Percentiles rank a stretch among this genome's conserved stretches.
phyloP scores from a whole-genome alignment of 2,113 vertebrate genomes.

The Sander vitreus region DNA sequence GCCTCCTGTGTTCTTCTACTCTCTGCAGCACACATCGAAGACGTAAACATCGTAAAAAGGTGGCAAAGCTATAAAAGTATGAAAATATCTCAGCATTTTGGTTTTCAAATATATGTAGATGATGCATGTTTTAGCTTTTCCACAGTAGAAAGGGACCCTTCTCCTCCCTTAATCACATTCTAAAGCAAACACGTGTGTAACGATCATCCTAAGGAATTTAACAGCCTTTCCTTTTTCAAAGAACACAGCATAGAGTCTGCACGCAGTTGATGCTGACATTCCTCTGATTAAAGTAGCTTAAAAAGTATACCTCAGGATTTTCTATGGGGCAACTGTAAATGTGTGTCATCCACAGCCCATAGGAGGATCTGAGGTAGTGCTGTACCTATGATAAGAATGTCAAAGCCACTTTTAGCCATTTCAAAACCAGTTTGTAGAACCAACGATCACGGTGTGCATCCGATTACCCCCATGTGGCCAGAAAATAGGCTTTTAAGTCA shows the following conservation, averaged over 20 bases:
- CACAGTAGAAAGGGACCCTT: conserved; percentile 64
- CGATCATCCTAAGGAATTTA: conserved; percentile 34
- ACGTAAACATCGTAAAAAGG: conserved; percentile 79
- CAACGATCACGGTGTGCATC: conserved; percentile 27
- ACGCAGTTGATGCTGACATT: conserved; percentile 51
- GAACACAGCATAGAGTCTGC: conserved; percentile 70
- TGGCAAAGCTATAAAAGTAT: conserved; percentile 73
- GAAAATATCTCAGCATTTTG: conserved; percentile 77
- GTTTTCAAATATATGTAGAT: conserved; percentile 67
- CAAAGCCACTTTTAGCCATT: conserved; percentile 61
- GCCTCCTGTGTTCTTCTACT: conserved; percentile 34
- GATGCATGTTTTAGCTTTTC: conserved; percentile 47
- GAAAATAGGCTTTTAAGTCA: conserved; percentile 24
- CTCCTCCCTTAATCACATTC: conserved; percentile 30
- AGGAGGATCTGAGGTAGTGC: conserved; percentile 82
- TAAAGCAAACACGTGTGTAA: conserved; percentile 32
- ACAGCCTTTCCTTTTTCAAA: conserved; percentile 59
- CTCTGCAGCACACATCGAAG: conserved; percentile 58
- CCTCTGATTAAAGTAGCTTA: conserved; percentile 66
- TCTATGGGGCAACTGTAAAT: conserved; percentile 49
- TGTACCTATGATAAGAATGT: conserved; percentile 74
- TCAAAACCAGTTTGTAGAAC: conserved; percentile 48
- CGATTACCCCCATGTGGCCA: background rate
- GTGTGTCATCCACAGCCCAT: conserved; percentile 44
- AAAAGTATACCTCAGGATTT: conserved; percentile 67